Base-by-base conservation (phyloP, 2,797 vertebrate genomes). In the Sphenopsis melanotis region DNA sequence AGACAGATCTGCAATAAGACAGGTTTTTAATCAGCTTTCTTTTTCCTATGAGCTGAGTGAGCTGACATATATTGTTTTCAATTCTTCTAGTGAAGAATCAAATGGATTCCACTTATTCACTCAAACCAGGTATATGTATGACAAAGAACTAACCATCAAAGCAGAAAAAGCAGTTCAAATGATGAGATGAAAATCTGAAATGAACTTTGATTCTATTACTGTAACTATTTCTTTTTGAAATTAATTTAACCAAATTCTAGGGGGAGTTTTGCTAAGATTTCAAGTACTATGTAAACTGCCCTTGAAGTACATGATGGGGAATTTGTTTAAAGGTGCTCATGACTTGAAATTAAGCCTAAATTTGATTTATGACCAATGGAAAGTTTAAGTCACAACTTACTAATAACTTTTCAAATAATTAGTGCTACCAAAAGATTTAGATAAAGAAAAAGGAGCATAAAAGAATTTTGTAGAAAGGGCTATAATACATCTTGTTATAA, bases 171-270 rank as follows among this genome's bases (percentile, higher is more conserved):
- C 6, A 61, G 37, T 57, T 77, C 20, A 70, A 88, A 55, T 8
- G 20, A 15, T 68, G 39, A 65, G 5, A 69, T 11, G 14, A 80
- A 93, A 83, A 77, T 32, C 13, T 69, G 27, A 88, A 50, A 14
- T 55, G 3, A 90, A 50, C 16, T 77, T 55, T 37, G 3, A 55
- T 44, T 69, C 36, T 59, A 41, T 34, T 69, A 60, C 2, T 59
- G 0, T 29, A 42, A 39, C 5, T 42, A 49, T 39, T 60, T 59
- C 8, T 36, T 44, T 53, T 44, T 17, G 0, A 9, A 47, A 49
- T 41, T 41, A 41, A 75, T 53, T 49, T 76, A 72, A 80, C 3
- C 3, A 30, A 72, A 83, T 63, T 74, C n/a, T 69, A 90, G 13
- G 27, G 49, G 12, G 5, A 36, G 9, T 11, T 46, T 74, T 83